Conservation (phyloP, 2,888 invertebrate genomes). For the Trichopria drosophilae region DNA sequence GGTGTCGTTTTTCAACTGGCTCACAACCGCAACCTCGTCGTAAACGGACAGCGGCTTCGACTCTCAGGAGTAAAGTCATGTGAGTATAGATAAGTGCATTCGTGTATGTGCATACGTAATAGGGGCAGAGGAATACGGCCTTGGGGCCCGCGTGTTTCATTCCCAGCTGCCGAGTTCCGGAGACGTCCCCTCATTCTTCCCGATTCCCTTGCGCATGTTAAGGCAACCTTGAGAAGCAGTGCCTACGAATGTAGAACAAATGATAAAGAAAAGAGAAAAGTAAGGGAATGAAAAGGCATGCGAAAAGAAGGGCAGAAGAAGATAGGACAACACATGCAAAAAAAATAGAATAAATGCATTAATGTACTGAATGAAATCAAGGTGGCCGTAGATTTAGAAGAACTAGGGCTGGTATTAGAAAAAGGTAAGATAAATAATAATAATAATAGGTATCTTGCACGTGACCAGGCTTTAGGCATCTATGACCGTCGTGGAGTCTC, state of each 20-base stretch:
- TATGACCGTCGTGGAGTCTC: no score
- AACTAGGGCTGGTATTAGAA: no score
- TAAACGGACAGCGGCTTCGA: no score
- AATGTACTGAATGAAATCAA: no score
- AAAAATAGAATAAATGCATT: no score
- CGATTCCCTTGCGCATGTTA: constrained; percentile 33
- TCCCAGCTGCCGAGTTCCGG: constrained; percentile 41
- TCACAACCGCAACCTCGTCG: no score
- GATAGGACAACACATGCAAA: constrained; percentile 18
- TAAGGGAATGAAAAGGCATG: constrained; percentile 7
- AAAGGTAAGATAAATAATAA: no score
- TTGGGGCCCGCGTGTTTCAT: constrained; percentile 42
- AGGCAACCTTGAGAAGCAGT: constrained; percentile 28
- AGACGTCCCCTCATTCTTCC: constrained; percentile 27
- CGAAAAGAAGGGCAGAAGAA: constrained; percentile 18
- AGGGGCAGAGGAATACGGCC: constrained; percentile 39
- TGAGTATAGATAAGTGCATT: constrained; percentile 29
- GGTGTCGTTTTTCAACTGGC: no score
- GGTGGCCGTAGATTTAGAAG: no score
- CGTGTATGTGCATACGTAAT: constrained; percentile 34
- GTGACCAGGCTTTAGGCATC: no score
- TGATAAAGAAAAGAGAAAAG: neutral
- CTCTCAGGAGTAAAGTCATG: no score
- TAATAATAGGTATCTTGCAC: no score
- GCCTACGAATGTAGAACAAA: constrained; percentile 1